Evolutionary conservation across 2,888 invertebrate genomes (phyloP), one percentile per base, ranked within the genome.

Genomic region (Melitaea athalia): DNA sequence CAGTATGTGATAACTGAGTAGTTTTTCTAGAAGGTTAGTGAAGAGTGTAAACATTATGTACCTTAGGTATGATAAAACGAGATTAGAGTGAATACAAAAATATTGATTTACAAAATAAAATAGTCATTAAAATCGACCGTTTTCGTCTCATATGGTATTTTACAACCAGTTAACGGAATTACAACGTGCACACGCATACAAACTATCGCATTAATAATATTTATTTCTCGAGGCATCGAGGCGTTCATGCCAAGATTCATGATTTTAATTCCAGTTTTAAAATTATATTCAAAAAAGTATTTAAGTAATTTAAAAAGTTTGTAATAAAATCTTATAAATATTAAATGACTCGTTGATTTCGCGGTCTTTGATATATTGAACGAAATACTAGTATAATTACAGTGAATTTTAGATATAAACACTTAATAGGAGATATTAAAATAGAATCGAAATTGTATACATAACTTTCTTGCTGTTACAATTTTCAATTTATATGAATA

Each of bases 41-140:
- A 59, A 64, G 59, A 64, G 50, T 31, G 38, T 43, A 60, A 60
- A n/a, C 3, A 45, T 14, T 65, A 65, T 53, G 60, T 47, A 65
- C 60, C 53, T 60, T 33, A 50, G 31, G 43, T 60, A 14, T 60
- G 59, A 24, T 33, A 65, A 24, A 33, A 45, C 14, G 45, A 52
- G 60, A 53, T 65, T 60, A 60, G 38, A 65, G 42, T 1, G 45
- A 17, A 43, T 45, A 8, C 11, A 60, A 60, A 65, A 60, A 60
- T 65, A 60, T 53, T 53, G 33, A 65, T 60, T 50, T 14, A 50
- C 24, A 50, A 50, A 7, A 38, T 38, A 5, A 38, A 38, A 7
- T 42, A 45, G 8, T 60, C 50, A 65, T 60, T 59, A 60, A 53
- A 57, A 42, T n/a, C 57, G 17, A 57, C 15, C 57, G 42, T 57